Base-by-base conservation (phyloP, 2,888 invertebrate species). In the Anoplius nigerrimus region DNA sequence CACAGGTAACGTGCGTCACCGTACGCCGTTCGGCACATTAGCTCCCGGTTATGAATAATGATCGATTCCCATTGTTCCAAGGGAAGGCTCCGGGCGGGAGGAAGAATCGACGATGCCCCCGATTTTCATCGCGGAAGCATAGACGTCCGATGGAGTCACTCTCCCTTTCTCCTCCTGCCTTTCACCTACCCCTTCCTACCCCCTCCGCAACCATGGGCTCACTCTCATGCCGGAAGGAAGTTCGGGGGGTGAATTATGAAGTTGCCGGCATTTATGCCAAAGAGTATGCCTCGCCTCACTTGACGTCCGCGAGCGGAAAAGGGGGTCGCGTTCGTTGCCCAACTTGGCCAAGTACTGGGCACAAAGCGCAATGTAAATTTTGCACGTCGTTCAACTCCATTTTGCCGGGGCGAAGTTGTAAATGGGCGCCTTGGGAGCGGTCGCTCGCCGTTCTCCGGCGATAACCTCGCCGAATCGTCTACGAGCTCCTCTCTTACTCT, bases 301-400 rank as follows among this genome's bases (percentile, higher is more conserved):
- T 69, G 74, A 72, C 68, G 74, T 65, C 67, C 59, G 65, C 68
- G 72, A 54, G 71, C 42, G 20, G n/a, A 15, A n/a, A 54, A 18
- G 56, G 42, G 42, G 21, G 42, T 21, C 8, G 42, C 15, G 56
- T 20, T 21, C 15, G 21, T 21, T 34, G 51, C 53, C 51, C 45
- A 24, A 61, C 52, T 53, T 27, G 69, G 24, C 27, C 45, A 55
- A 64, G 79, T 79, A 69, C 76, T 78, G 61, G 66, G 63, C 57
- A 78, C 79, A 78, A 79, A 78, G 79, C 69, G 65, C 61, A 67
- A 79, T 79, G 76, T 78, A 78, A 78, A 78, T 78, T 79, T 78
- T 78, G 74, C 74, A 78, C 74, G 68, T 76, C 74, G 64, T 74
- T 74, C 79, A 64, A 74, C 66, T 78, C 79, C 76, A 78, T 78